Evolutionary conservation across 1,140 invertebrate species (phyloP).

Genomic region (Melipona quadrifasciata): DNA sequence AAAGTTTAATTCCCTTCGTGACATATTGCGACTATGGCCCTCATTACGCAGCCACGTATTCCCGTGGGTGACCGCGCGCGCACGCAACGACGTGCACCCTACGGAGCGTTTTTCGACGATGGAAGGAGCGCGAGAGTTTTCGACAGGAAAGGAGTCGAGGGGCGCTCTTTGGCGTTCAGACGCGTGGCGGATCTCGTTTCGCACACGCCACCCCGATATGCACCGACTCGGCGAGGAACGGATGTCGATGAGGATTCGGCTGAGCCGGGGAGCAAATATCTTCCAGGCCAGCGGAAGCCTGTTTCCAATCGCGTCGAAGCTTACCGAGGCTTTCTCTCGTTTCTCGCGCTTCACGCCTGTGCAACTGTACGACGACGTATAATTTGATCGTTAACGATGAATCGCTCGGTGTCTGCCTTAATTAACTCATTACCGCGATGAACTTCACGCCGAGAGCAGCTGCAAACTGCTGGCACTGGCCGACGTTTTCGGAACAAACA

Average conservation of each 20-base stretch:
- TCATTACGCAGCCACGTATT: conserved; percentile 48
- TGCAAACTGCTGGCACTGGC: too few species aligned
- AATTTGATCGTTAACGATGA: conserved; percentile 9
- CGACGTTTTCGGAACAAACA: background rate
- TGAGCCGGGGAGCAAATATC: background rate
- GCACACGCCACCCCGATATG: background rate
- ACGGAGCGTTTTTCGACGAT: background rate
- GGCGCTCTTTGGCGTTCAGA: conserved; percentile 9
- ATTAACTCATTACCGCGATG: conserved; percentile 25
- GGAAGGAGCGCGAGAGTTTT: background rate
- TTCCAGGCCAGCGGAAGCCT: background rate
- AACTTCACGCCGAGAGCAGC: background rate
- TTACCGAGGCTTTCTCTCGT: background rate
- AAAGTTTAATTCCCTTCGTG: conserved; percentile 37
- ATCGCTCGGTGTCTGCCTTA: conserved; percentile 5
- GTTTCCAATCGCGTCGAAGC: conserved; percentile 1
- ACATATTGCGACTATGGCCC: conserved; percentile 52
- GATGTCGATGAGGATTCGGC: background rate
- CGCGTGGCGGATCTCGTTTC: conserved; percentile 44
- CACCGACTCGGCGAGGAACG: background rate
- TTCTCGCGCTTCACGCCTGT: background rate
- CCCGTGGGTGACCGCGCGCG: conserved; percentile 21
- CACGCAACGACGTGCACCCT: background rate
- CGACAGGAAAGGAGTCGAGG: conserved; percentile 34
- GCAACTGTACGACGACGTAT: background rate